Base-by-base conservation (phyloP, 2,113 vertebrate genomes). In the Psephotus haematonotus region DNA sequence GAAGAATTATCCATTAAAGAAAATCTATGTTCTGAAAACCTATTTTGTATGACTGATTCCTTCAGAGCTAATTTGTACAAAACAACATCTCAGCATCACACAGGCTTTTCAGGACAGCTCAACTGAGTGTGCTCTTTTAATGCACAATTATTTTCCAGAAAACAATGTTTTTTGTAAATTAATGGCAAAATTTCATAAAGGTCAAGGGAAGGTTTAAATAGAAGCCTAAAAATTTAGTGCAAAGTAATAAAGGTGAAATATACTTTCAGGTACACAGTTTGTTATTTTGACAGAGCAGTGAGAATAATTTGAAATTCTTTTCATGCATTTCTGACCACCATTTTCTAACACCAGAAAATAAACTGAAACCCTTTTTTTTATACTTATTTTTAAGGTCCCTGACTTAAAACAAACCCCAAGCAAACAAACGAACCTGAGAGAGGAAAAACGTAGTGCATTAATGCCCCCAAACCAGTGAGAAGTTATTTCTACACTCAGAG, bases 381-480 rank as follows among this genome's bases (percentile, higher is more conserved):
- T 27, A 25, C 2, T 25, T 49, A 6, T 1, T 52, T 90, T 47
- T 55, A n/a, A 75, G 10, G 53, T 25, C 2, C 1, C 2, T 64
- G 49, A 60, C 1, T 44, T 18, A 2, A 50, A 53, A 35, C 24
- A 9, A 28, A 17, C 43, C 33, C 33, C 20, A 31, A 13, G 6
- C 7, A 28, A 33, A 28, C 4, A 22, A 29, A 5, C 3, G 9
- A 25, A 20, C 9, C 57, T 5, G 2, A 43, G 2, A 7, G 1
- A 4, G 28, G 11, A 6, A 33, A 6, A 15, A 2, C n/a, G 4
- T 27, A 5, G 2, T 10, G 15, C 57, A 22, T 2, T 2, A 18
- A 1, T 23, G 6, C 33, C 5, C 8, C 7, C 25, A 10, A 9
- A 84, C 46, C 9, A 47, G 1, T 44, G 11, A 25, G 25, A 92